phyloP scores from a whole-genome alignment of 2,797 vertebrate species.

The Vultur gryphus region DNA sequence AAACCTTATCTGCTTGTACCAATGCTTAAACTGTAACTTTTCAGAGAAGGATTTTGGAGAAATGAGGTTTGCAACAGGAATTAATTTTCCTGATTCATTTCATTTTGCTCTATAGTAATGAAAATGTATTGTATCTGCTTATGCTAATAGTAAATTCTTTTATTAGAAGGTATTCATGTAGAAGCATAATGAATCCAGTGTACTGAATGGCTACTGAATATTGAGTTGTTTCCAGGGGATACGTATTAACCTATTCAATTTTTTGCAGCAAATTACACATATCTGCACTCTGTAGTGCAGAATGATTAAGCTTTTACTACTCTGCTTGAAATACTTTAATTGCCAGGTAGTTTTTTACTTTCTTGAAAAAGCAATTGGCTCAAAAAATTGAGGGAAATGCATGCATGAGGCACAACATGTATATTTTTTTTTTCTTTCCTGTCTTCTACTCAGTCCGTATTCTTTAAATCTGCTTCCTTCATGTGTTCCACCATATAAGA shows the following conservation, averaged over 20 bases:
- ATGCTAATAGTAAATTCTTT: conserved; percentile 32
- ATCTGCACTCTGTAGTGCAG: not conserved
- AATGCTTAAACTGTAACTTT: not conserved
- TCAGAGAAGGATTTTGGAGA: not conserved
- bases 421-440: not conserved
- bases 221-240: conserved; percentile 56
- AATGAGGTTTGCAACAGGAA: not conserved
- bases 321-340: conserved; percentile 44
- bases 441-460: not conserved
- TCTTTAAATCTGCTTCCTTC: not conserved
- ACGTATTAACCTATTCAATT: conserved; percentile 15
- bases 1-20: not conserved
- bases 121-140: conserved; percentile 32
- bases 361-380: not conserved
- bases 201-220: conserved; percentile 12
- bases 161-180: conserved; percentile 26
- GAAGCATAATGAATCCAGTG: conserved; percentile 9
- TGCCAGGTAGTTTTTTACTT: not conserved
- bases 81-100: conserved; percentile 1
- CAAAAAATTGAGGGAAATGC: not conserved
- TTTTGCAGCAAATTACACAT: conserved; percentile 26
- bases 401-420: not conserved
- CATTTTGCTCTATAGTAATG: not conserved
- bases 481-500: rapidly evolving
- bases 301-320: conserved; percentile 19